Percentiles rank a stretch among this genome's conserved stretches.
Conservation (phyloP, 2,888 invertebrate genomes). For the Alcis repandata region DNA sequence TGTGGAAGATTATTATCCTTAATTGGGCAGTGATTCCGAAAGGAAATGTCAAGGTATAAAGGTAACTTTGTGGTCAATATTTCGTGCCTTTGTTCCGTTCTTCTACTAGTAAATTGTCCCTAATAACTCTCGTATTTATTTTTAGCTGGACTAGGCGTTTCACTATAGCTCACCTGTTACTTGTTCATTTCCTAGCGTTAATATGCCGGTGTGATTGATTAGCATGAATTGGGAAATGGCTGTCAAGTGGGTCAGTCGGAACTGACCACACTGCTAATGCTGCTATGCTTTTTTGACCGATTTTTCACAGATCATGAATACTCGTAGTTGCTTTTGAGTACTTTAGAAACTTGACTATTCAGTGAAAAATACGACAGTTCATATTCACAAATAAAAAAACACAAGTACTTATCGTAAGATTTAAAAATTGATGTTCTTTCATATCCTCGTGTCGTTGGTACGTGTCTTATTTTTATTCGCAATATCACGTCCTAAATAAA, state of each 20-base stretch:
- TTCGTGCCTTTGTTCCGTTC: conserved; percentile 12
- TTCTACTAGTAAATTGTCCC: neutral
- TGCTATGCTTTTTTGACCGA: no score
- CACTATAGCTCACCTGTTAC: neutral
- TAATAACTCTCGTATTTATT: neutral
- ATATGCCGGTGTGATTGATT: no score
- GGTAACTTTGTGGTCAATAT: conserved; percentile 23
- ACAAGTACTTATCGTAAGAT: conserved; percentile 17
- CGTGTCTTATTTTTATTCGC: conserved; percentile 26
- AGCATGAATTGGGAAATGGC: no score
- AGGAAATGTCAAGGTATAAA: conserved; percentile 29
- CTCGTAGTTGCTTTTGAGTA: no score
- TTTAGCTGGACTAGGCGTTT: neutral
- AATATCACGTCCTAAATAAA: conserved; percentile 34
- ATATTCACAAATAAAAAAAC: conserved; percentile 23
- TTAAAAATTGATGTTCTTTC: conserved; percentile 39
- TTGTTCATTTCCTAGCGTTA: no score
- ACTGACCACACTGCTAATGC: no score
- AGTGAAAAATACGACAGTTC: neutral
- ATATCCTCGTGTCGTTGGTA: conserved; percentile 31
- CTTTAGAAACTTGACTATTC: neutral
- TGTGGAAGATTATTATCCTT: conserved; percentile 38
- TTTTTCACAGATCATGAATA: no score
- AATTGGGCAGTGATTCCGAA: conserved; percentile 37
- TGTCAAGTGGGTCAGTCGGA: neutral